phyloP scores from a whole-genome alignment of 2,113 vertebrate genomes.

The Caracal caracal region DNA sequence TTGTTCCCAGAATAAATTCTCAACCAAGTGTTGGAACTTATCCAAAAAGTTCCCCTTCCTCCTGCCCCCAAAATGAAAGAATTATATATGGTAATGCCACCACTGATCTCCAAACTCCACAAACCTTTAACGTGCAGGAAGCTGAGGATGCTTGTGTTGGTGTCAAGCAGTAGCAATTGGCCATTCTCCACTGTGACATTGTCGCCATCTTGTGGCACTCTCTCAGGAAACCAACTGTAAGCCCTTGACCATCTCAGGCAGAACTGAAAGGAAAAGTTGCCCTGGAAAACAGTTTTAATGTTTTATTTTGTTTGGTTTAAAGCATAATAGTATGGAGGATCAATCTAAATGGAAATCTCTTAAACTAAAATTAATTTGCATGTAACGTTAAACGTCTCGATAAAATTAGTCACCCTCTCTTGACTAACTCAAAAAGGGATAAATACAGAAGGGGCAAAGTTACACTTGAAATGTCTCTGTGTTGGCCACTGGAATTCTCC shows the following conservation, averaged over 20 bases:
- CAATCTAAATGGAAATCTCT: not conserved
- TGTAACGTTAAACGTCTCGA: not conserved
- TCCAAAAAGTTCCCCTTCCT: not conserved
- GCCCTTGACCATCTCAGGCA: slow-evolving; percentile 81
- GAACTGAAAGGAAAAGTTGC: slow-evolving; percentile 65
- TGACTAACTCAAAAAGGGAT: not conserved
- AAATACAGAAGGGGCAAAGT: not conserved
- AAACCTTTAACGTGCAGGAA: slow-evolving; percentile 86
- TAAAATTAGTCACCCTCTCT: not conserved
- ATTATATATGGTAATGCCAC: not conserved
- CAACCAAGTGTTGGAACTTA: not conserved
- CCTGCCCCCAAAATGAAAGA: not conserved
- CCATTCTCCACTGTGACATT: slow-evolving; percentile 87
- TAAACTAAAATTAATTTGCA: not conserved
- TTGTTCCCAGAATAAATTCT: not conserved
- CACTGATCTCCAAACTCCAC: not conserved
- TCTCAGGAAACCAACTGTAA: slow-evolving; percentile 83
- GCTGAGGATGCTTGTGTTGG: slow-evolving; percentile 78
- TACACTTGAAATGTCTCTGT: not conserved
- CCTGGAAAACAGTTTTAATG: slow-evolving; percentile 70
- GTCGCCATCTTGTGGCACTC: slow-evolving; percentile 89
- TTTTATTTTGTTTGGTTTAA: not conserved
- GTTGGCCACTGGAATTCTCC: not conserved
- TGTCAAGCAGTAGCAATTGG: slow-evolving; percentile 78
- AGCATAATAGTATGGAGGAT: not conserved